Percentiles rank a stretch among this genome's conserved stretches.
Evolutionary conservation across 2,888 invertebrate genomes (phyloP).

Genomic region (Drosophila mimetica): DNA sequence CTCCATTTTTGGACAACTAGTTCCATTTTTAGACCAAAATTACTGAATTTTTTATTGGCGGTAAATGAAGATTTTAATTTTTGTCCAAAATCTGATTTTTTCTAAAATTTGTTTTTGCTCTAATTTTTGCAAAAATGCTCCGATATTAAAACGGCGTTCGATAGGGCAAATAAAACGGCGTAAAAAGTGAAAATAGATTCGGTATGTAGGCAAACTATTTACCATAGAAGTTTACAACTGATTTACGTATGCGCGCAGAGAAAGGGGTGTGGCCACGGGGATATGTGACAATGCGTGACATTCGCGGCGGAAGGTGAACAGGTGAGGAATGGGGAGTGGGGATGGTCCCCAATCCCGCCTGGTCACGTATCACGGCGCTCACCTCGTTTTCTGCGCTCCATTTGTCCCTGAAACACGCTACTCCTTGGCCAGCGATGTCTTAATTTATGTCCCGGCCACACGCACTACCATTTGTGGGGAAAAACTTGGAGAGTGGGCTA

Average conservation of each 20-base stretch:
- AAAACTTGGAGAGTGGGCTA: not conserved
- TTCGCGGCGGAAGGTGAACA: constrained; percentile 42
- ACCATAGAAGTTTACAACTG: constrained; percentile 13
- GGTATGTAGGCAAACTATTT: constrained; percentile 2
- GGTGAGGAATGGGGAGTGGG: not conserved
- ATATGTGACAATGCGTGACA: constrained; percentile 69
- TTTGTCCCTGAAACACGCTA: constrained; percentile 37
- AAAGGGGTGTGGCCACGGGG: constrained; percentile 9
- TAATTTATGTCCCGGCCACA: constrained; percentile 71
- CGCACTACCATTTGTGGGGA: constrained; percentile 41
- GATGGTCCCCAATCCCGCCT: constrained; percentile 12
- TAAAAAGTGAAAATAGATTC: constrained; percentile 36
- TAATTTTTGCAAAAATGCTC: too few species aligned
- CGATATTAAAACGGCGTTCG: too few species aligned
- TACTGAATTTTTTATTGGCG: too few species aligned
- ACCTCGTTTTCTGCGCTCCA: constrained; percentile 8
- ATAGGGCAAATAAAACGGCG: constrained; percentile 24
- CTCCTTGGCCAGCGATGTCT: constrained; percentile 41
- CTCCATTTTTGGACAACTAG: too few species aligned
- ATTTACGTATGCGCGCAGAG: constrained; percentile 30
- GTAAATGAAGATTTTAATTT: too few species aligned
- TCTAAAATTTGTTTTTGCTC: too few species aligned
- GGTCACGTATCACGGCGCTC: constrained; percentile 65
- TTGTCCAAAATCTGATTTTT: too few species aligned
- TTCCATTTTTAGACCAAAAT: too few species aligned